Base-by-base conservation (phyloP, 2,888 invertebrate genomes). In the Epistrophella euchroma region DNA sequence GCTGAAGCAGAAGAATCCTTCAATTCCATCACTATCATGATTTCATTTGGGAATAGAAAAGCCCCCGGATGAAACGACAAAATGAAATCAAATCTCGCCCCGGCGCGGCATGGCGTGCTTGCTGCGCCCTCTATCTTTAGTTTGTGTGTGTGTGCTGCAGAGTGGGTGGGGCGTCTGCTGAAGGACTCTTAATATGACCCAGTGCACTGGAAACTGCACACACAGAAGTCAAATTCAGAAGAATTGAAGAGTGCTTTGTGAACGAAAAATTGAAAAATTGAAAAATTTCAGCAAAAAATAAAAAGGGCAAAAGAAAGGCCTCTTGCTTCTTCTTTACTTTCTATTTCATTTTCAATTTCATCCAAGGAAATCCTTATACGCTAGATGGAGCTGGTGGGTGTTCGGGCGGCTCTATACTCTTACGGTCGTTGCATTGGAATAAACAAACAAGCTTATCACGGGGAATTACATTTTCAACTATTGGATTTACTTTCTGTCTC, bases 391-490 rank as follows among this genome's bases (percentile, higher is more conserved):
- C 5, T 60, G 0, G 9, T 45, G 58, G 17, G 37, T 22, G 19
- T 19, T 37, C 7, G 19, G 13, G 19, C 37, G 19, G 11, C 15
- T 37, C 13, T 13, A 19, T 17, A 17, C 32, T 45, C 11, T 40
- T 45, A 25, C n/a, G 35, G 58, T 68, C 45, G 56, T 50, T 74
- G 45, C 62, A 64, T 70, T 35, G 56, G 70, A 81, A 72, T 68
- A 80, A 81, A 85, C 71, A 76, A 60, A 85, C 72, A 77, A 81
- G 76, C 81, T 85, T 81, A 81, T 85, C 76, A 70, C 81, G 72
- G 85, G 47, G 85, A 85, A 85, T 85, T 85, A 81, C 80, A 81
- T 77, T 85, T 84, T 85, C 85, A 80, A 62, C 73, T 80, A 77
- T 68, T 62, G 68, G 81, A 76, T 72, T 43, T 62, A 43, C 40